These are phyloP conservation scores for Batillaria attramentaria DNA, from an alignment of 1,140 invertebrate species.

Conservation along the genomic window DNA sequence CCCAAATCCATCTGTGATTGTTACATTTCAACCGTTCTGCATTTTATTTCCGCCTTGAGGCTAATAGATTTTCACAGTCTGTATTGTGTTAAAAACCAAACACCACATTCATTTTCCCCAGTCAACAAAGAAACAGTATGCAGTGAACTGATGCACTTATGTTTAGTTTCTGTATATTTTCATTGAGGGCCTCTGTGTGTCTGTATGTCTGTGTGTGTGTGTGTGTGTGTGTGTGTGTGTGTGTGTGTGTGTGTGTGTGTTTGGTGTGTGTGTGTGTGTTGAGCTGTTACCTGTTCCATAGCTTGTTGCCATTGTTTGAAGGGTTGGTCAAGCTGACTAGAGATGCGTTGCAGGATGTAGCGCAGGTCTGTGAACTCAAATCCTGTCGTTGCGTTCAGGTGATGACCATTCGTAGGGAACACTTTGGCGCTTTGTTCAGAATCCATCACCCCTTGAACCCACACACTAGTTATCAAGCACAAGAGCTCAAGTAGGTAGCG, in stretches of 20 bases:
- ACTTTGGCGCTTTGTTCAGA: too few relatives aligned
- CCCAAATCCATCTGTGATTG: too few relatives aligned
- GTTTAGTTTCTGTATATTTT: too few relatives aligned
- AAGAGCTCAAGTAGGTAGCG: too few relatives aligned
- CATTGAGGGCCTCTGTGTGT: too few relatives aligned
- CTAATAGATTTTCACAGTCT: too few relatives aligned
- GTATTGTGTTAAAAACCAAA: too few relatives aligned
- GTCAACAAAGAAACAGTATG: not conserved
- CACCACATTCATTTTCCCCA: too few relatives aligned
- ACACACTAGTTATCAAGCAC: too few relatives aligned
- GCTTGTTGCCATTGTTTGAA: constrained; percentile 43
- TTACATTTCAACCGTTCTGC: too few relatives aligned
- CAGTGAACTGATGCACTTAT: constrained; percentile 40
- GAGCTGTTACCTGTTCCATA: constrained; percentile 55
- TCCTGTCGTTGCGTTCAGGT: not conserved
- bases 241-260: constrained; percentile 15
- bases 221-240: not conserved
- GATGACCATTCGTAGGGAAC: not conserved
- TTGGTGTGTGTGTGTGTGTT: constrained; percentile 3
- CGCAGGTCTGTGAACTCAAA: constrained; percentile 39
- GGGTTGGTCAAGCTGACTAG: constrained; percentile 25
- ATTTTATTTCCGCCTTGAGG: too few relatives aligned
- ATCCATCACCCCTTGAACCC: too few relatives aligned
- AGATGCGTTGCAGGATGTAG: constrained; percentile 36
- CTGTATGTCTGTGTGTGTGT: constrained; percentile 15